These are phyloP conservation scores for Philaethria dido DNA, from an alignment of 2,888 invertebrate genomes.

Conservation along the genomic window DNA sequence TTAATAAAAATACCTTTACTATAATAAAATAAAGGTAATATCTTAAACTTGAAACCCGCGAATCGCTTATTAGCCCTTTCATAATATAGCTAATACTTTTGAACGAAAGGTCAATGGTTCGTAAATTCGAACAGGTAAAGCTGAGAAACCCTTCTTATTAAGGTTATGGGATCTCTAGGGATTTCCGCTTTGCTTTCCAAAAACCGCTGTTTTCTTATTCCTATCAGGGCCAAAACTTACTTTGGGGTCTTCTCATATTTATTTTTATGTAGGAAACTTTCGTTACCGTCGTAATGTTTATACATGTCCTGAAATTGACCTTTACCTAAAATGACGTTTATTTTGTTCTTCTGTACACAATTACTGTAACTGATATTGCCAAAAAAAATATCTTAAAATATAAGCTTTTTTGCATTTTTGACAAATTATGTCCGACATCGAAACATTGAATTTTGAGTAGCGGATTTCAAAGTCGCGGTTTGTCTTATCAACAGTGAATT, in stretches of 20 bases:
- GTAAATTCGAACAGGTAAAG: conserved; percentile 34
- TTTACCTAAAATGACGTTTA: conserved; percentile 6
- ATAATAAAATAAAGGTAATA: background rate
- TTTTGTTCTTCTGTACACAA: background rate
- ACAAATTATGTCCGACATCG: no score
- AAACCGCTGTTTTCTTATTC: conserved; percentile 35
- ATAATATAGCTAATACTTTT: conserved; percentile 27
- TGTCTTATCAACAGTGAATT: no score
- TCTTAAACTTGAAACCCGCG: background rate
- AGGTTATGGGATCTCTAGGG: conserved; percentile 23
- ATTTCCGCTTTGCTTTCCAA: conserved; percentile 26
- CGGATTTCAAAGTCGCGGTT: no score
- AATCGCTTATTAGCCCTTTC: background rate
- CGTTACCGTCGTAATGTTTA: conserved; percentile 12
- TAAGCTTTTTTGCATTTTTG: no score
- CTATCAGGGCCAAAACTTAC: conserved; percentile 33
- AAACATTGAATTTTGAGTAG: no score
- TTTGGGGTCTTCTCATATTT: conserved; percentile 8
- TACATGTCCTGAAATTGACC: conserved; percentile 4
- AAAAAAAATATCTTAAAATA: no score
- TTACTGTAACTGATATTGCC: background rate
- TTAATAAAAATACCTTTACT: no score
- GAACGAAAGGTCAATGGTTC: conserved; percentile 30
- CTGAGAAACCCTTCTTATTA: conserved; percentile 28
- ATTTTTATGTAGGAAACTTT: conserved; percentile 23